Conservation (phyloP, 2,888 invertebrate genomes). For the Odontothrips loti region DNA sequence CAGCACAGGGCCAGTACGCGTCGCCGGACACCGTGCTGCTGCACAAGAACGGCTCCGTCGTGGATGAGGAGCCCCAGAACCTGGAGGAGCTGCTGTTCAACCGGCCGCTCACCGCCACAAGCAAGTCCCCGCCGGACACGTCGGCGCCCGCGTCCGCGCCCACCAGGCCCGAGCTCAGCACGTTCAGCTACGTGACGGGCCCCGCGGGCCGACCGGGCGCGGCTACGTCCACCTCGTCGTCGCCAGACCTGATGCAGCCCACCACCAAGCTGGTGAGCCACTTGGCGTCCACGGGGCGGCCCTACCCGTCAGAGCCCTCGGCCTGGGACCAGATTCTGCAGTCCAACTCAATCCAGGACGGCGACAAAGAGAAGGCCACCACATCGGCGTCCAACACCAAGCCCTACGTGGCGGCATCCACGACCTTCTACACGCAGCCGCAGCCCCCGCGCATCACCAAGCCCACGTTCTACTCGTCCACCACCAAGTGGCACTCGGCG, state of each 20-base stretch:
- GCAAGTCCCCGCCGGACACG: slow-evolving; percentile 36
- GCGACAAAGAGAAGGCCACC: slow-evolving; percentile 14
- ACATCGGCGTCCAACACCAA: neutral
- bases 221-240: slow-evolving; percentile 27
- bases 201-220: slow-evolving; percentile 29
- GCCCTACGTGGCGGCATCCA: slow-evolving; percentile 8
- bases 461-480: slow-evolving; percentile 27
- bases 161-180: slow-evolving; percentile 35
- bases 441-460: slow-evolving; percentile 15
- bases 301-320: neutral
- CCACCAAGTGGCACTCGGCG: slow-evolving; percentile 34
- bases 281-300: slow-evolving; percentile 14
- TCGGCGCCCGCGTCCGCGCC: slow-evolving; percentile 33
- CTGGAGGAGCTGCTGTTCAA: slow-evolving; percentile 46
- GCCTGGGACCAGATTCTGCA: slow-evolving; percentile 16
- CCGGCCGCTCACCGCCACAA: slow-evolving; percentile 35
- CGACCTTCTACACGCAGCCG: slow-evolving; percentile 14
- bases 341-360: slow-evolving; percentile 25
- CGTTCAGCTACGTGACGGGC: slow-evolving; percentile 36
- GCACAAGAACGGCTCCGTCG: slow-evolving; percentile 47
- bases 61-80: slow-evolving; percentile 45
- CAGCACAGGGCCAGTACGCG: slow-evolving; percentile 33
- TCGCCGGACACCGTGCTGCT: slow-evolving; percentile 47
- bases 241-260: slow-evolving; percentile 31
- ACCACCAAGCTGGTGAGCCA: slow-evolving; percentile 32